Conservation (phyloP, 2,888 invertebrate genomes). For the Idaea biselata region DNA sequence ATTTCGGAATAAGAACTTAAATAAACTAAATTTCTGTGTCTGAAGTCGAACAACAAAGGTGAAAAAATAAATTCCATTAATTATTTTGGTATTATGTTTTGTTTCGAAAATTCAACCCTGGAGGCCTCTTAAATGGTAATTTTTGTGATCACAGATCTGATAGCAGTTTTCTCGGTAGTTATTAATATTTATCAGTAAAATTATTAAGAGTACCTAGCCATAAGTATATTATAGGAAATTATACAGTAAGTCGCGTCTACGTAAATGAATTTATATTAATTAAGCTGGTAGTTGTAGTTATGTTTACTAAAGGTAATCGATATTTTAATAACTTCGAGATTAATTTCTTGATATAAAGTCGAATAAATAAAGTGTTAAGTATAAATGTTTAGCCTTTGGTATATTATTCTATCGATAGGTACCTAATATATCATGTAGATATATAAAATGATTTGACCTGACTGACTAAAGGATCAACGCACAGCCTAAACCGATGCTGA, state of each 20-base stretch:
- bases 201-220: constrained; percentile 24
- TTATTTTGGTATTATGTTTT: too few relatives aligned
- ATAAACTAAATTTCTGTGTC: too few relatives aligned
- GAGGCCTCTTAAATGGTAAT: constrained; percentile 29
- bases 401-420: too few relatives aligned
- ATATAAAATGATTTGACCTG: too few relatives aligned
- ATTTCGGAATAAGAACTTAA: too few relatives aligned
- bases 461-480: too few relatives aligned
- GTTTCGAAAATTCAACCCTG: too few relatives aligned
- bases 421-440: too few relatives aligned
- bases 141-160: constrained; percentile 34
- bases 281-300: neutral
- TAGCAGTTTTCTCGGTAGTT: constrained; percentile 30
- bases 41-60: too few relatives aligned
- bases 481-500: too few relatives aligned
- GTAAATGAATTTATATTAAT: neutral
- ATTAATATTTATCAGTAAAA: constrained; percentile 34
- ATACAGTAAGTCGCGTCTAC: constrained; percentile 4
- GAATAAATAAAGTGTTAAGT: neutral
- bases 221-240: constrained; percentile 24
- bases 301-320: neutral
- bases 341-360: neutral
- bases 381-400: neutral
- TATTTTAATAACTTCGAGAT: neutral
- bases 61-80: too few relatives aligned